A percentile compares a stretch with the other conserved stretches of the same genome.
phyloP scores from a whole-genome alignment of 2,888 invertebrate genomes.

The Ditula angustiorana region DNA sequence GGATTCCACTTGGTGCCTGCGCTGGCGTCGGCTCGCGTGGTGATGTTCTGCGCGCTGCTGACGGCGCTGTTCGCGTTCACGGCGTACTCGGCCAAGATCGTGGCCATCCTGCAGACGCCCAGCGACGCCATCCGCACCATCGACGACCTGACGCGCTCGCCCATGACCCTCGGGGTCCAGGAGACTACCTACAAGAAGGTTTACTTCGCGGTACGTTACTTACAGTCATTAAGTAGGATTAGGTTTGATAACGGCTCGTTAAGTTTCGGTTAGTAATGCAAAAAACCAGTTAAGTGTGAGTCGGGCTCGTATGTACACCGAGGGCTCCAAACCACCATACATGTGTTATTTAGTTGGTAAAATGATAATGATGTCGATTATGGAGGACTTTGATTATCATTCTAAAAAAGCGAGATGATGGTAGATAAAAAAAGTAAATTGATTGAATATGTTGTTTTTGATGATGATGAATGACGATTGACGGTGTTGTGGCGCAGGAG shows the following conservation, averaged over 20 bases:
- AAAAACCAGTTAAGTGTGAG: too few relatives aligned
- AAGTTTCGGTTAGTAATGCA: too few relatives aligned
- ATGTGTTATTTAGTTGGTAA: too few relatives aligned
- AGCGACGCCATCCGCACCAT: conserved; percentile 84
- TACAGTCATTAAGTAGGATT: too few relatives aligned
- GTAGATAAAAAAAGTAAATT: too few relatives aligned
- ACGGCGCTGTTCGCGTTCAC: conserved; percentile 86
- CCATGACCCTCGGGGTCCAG: conserved; percentile 84
- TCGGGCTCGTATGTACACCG: too few relatives aligned
- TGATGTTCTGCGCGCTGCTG: conserved; percentile 83
- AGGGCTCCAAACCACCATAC: too few relatives aligned
- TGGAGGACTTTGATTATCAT: too few relatives aligned
- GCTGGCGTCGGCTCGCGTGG: conserved; percentile 80
- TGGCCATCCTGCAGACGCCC: conserved; percentile 87
- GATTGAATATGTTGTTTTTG: not conserved
- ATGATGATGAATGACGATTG: not conserved
- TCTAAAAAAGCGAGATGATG: too few relatives aligned
- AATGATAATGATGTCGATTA: too few relatives aligned
- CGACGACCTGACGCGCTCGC: conserved; percentile 83
- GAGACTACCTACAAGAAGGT: conserved; percentile 86
- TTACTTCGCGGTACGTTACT: conserved; percentile 77
- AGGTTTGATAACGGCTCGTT: too few relatives aligned
- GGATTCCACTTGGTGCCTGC: conserved; percentile 78
- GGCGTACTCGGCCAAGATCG: conserved; percentile 88
- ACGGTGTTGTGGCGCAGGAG: conserved; percentile 71